Evolutionary conservation across 2,888 invertebrate species (phyloP).

Genomic region (Thalpophila matura): DNA sequence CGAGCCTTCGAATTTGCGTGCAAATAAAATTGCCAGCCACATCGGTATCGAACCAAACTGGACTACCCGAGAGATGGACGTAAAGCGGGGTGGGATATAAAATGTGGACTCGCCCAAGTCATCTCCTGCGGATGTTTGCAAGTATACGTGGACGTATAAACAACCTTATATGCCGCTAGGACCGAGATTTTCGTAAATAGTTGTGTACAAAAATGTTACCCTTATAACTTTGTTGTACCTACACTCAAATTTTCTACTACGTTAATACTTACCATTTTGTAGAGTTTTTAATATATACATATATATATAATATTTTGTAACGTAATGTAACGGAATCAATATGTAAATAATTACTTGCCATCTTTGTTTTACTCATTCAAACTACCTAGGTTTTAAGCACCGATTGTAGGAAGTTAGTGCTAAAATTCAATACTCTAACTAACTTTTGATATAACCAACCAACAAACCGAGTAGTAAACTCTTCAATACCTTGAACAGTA

Average conservation of each 20-base stretch:
- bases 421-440: slow-evolving; percentile 54
- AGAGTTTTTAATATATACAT: too few relatives aligned
- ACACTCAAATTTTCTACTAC: slow-evolving; percentile 7
- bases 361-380: too few relatives aligned
- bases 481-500: slow-evolving; percentile 62
- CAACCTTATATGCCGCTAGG: slow-evolving; percentile 56
- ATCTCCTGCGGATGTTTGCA: slow-evolving; percentile 82
- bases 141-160: slow-evolving; percentile 66
- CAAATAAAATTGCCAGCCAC: slow-evolving; percentile 81
- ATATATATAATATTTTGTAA: too few relatives aligned
- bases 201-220: slow-evolving; percentile 51
- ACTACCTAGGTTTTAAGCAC: not conserved
- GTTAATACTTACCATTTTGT: not conserved
- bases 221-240: slow-evolving; percentile 29
- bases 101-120: slow-evolving; percentile 80
- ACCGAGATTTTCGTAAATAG: slow-evolving; percentile 62
- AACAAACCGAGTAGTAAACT: slow-evolving; percentile 67
- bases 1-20: slow-evolving; percentile 85
- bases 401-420: slow-evolving; percentile 47
- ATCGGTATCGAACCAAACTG: slow-evolving; percentile 72
- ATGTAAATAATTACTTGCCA: too few relatives aligned
- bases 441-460: slow-evolving; percentile 59
- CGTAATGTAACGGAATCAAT: too few relatives aligned
- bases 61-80: slow-evolving; percentile 72
- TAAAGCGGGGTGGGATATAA: slow-evolving; percentile 78